Percentiles rank a stretch among this genome's conserved stretches.
Evolutionary conservation across 1,140 invertebrate species (phyloP).

Genomic region (Luehdorfia chinensis): DNA sequence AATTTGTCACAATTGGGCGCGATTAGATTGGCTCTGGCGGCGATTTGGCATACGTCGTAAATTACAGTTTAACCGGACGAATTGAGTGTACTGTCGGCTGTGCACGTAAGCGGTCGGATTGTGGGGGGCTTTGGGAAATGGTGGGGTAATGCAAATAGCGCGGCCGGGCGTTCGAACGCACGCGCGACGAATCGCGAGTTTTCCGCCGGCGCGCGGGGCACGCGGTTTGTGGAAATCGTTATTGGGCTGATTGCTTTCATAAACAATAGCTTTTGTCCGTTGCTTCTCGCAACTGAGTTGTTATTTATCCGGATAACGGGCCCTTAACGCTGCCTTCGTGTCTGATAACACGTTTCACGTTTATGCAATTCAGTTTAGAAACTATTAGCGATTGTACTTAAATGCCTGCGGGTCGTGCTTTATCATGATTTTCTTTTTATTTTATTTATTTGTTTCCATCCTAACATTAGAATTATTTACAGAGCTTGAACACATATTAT

Average conservation of each 20-base stretch:
- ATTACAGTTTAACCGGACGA: slow-evolving; percentile 49
- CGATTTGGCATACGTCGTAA: slow-evolving; percentile 73
- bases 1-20: slow-evolving; percentile 73
- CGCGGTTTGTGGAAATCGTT: slow-evolving; percentile 71
- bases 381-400: slow-evolving; percentile 3
- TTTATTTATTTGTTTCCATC: too few relatives aligned
- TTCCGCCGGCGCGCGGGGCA: slow-evolving; percentile 56
- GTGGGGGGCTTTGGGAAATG: too few relatives aligned
- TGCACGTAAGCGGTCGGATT: slow-evolving; percentile 37
- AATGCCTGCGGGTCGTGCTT: slow-evolving; percentile 32
- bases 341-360: slow-evolving; percentile 42
- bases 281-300: slow-evolving; percentile 50
- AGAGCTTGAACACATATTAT: too few relatives aligned
- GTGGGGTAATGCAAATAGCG: slow-evolving; percentile 64
- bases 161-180: slow-evolving; percentile 46
- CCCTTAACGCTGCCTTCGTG: slow-evolving; percentile 28
- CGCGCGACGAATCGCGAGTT: slow-evolving; percentile 72
- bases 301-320: slow-evolving; percentile 56
- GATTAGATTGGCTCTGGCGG: slow-evolving; percentile 71
- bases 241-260: slow-evolving; percentile 75
- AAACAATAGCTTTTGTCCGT: slow-evolving; percentile 72
- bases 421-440: too few relatives aligned
- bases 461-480: too few relatives aligned
- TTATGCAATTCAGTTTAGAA: slow-evolving; percentile 35
- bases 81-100: slow-evolving; percentile 33